These are phyloP conservation scores for Seriola aureovittata DNA, from an alignment of 2,113 vertebrate genomes.

Conservation along the genomic window DNA sequence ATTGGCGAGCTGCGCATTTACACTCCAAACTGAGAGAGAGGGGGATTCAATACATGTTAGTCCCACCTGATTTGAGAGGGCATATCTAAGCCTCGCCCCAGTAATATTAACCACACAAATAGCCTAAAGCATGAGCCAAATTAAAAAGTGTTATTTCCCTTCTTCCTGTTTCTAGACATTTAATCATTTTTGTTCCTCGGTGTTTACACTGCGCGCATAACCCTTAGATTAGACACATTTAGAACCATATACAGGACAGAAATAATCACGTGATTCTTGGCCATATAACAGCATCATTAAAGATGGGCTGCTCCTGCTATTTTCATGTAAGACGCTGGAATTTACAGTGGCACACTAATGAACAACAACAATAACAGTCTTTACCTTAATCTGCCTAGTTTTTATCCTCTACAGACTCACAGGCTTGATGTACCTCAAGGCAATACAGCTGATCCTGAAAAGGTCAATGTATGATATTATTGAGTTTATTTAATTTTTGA, in stretches of 20 bases:
- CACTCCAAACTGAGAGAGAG: conserved; percentile 54
- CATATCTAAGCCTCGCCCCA: conserved; percentile 67
- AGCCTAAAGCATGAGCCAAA: conserved; percentile 81
- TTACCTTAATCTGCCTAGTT: background rate
- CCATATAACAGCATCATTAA: background rate
- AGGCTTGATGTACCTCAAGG: conserved; percentile 50
- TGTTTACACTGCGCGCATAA: conserved; percentile 33
- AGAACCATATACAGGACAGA: background rate
- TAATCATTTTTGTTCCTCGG: conserved; percentile 67
- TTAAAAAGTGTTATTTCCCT: conserved; percentile 79
- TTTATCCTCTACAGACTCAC: conserved; percentile 28
- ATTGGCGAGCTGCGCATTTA: conserved; percentile 65
- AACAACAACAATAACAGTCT: conserved; percentile 2
- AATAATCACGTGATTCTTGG: background rate
- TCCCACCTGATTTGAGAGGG: conserved; percentile 78
- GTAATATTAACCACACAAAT: conserved; percentile 80
- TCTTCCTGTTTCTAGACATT: conserved; percentile 73
- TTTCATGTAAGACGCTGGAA: background rate
- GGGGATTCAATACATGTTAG: conserved; percentile 69
- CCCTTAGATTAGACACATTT: conserved; percentile 11
- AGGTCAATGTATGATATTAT: conserved; percentile 52
- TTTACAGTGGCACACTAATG: background rate
- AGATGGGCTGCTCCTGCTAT: background rate
- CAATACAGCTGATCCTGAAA: conserved; percentile 44
- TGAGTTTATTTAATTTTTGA: conserved; percentile 27